Evolutionary conservation across 2,113 vertebrate genomes (phyloP), one percentile per base, ranked within the genome.

Genomic region (Lathamus discolor): DNA sequence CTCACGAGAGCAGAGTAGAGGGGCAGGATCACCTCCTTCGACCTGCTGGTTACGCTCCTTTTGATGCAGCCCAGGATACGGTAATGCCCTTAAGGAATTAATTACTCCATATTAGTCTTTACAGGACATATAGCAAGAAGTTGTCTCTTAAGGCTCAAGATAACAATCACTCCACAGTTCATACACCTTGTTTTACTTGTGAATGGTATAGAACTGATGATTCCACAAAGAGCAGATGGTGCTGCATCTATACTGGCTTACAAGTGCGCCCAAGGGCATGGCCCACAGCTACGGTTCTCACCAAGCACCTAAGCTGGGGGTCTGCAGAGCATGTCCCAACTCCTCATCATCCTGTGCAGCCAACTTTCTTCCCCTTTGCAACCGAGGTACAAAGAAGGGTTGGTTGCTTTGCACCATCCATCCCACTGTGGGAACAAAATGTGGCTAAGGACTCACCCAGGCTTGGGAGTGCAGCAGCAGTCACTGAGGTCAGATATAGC

Each of bases 251-350:
- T 6, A 13, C 10, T 1, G 1, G 28, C n/a, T 73, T 54, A 7
- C 51, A 55, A 29, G 23, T 3, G 6, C 4, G 7, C 16, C 43
- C 2, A 0, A 76, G 16, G 55, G 55, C 70, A 49, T 1, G 18
- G 23, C 23, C 41, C 16, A 29, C 28, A 37, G 31, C 15, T 37
- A 76, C 11, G 13, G 11, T 16, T 33, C 29, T 70, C 55, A 69
- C 9, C 0, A 0, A 51, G 28, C 17, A 18, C 19, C 10, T 4
- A 14, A 28, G 13, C 24, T 28, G 37, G 8, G 35, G 8, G 8
- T 11, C 63, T 52, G 13, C 44, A 43, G 51, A 44, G 14, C 43
- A 52, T 1, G 1, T 28, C 57, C 29, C 7, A 2, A 14, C 16
- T 67, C 13, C 23, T 37, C 7, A 15, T 37, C 16, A 13, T 33